These are phyloP conservation scores for Papilio protenor DNA, from an alignment of 2,888 invertebrate genomes.

Conservation along the genomic window DNA sequence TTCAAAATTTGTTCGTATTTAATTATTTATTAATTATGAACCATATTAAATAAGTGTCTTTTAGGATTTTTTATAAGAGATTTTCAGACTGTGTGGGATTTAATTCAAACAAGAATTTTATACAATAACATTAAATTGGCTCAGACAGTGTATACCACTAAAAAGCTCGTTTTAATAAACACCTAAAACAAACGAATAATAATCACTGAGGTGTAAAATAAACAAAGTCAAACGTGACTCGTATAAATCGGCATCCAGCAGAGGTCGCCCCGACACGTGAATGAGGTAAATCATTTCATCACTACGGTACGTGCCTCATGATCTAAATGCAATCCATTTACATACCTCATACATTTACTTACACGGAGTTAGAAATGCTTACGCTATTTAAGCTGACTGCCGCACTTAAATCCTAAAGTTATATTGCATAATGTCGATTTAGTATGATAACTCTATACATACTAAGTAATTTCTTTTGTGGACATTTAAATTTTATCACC, in stretches of 20 bases:
- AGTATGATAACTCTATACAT: not conserved
- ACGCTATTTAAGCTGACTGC: not conserved
- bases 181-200: not conserved
- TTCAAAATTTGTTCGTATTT: too few relatives aligned
- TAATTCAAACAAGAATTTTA: not conserved
- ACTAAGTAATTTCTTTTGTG: not conserved
- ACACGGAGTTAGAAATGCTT: not conserved
- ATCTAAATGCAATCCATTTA: constrained; percentile 51
- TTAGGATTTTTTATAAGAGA: not conserved
- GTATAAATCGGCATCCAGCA: constrained; percentile 34
- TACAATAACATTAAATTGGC: not conserved
- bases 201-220: not conserved
- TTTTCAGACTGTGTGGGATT: not conserved
- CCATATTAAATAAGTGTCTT: not conserved
- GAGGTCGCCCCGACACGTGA: constrained; percentile 50
- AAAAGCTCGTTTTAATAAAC: not conserved
- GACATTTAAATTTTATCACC: not conserved
- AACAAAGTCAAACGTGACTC: constrained; percentile 44
- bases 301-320: constrained; percentile 46
- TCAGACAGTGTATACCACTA: not conserved
- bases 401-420: not conserved
- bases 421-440: not conserved
- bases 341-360: constrained; percentile 21
- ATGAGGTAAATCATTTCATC: constrained; percentile 47
- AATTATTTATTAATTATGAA: not conserved